Base-by-base conservation (phyloP, 1,140 invertebrate species). In the Lineus longissimus region DNA sequence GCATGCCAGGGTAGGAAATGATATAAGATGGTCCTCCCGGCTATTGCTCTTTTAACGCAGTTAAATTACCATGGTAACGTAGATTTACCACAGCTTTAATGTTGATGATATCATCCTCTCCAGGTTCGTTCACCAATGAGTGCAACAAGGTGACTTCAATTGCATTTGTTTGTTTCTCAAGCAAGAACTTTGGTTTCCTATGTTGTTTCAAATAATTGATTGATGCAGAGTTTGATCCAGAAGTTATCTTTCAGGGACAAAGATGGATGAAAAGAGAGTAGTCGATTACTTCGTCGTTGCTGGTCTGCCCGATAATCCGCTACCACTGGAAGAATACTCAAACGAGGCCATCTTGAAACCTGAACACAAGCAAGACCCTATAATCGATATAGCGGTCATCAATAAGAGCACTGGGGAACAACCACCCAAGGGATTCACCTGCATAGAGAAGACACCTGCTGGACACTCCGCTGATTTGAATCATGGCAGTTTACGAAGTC, bases 271-370 rank as follows among this genome's bases (percentile, higher is more conserved):
- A 31, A 77, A 81, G 56, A 69, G 84, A 64, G 82, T 86, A 51
- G 84, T 82, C 56, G 87, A 99, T 83, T 98, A 98, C 83, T 98
- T 99, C 86, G 94, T 99, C 63, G 90, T 99, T 41, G 95, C 95
- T 76, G 96, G 96, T 19, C 84, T 98, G 74, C 90, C 92, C 11
- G 89, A 91, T 33, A 86, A 92, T 82, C 76, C 72, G 0, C 61
- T 70, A 29, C 84, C 88, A 76, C 78, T 94, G 25, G 91, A 92
- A 74, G 93, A 95, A 75, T 88, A 84, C 86, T 88, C 76, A 90
- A 95, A 82, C 88, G 91, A 74, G 88, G 73, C 89, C 11, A 88
- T 89, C 45, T 85, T 94, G 2, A 93, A 92, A 75, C 87, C 86
- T 19, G 84, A 84, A 55, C 82, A 73, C 43, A 79, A 76, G 55